These are phyloP conservation scores for Drosophila dives DNA, from an alignment of 2,888 invertebrate species.

Conservation along the genomic window DNA sequence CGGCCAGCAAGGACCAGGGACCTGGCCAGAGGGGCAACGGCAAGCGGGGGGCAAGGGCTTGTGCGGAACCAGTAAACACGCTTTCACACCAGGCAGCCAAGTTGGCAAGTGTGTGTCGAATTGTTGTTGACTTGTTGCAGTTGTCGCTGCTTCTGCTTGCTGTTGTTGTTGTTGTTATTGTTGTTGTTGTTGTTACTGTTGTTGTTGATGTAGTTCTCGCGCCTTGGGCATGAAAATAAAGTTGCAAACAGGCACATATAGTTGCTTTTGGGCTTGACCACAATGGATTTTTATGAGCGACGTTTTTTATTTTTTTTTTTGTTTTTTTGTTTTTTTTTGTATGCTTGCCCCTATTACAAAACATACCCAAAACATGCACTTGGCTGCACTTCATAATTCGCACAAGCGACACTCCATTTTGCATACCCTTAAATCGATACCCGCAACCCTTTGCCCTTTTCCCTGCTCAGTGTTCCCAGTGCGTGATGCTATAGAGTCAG, in stretches of 20 bases:
- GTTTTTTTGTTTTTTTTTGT: constrained; percentile 13
- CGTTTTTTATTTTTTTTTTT: constrained; percentile 18
- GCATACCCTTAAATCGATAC: background rate
- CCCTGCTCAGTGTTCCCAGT: constrained; percentile 1
- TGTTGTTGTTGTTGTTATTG: constrained; percentile 26
- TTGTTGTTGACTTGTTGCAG: constrained; percentile 77
- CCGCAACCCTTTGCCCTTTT: background rate
- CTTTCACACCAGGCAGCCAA: constrained; percentile 76
- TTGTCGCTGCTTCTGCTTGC: constrained; percentile 59
- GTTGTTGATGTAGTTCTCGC: constrained; percentile 54
- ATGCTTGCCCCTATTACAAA: constrained; percentile 52
- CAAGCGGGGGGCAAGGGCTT: background rate
- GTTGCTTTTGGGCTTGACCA: constrained; percentile 22
- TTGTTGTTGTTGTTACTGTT: constrained; percentile 26
- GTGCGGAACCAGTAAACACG: constrained; percentile 59
- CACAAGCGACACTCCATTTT: constrained; percentile 30
- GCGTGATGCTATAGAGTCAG: background rate
- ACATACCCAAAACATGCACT: constrained; percentile 67
- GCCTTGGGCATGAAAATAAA: constrained; percentile 70
- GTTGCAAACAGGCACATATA: constrained; percentile 64
- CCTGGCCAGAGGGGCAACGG: constrained; percentile 1
- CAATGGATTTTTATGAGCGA: constrained; percentile 59
- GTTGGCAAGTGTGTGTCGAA: constrained; percentile 73
- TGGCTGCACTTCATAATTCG: constrained; percentile 71
- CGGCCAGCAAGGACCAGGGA: constrained; percentile 1